Base-by-base conservation (phyloP, 2,113 vertebrate species). In the Pseudonaja textilis region DNA sequence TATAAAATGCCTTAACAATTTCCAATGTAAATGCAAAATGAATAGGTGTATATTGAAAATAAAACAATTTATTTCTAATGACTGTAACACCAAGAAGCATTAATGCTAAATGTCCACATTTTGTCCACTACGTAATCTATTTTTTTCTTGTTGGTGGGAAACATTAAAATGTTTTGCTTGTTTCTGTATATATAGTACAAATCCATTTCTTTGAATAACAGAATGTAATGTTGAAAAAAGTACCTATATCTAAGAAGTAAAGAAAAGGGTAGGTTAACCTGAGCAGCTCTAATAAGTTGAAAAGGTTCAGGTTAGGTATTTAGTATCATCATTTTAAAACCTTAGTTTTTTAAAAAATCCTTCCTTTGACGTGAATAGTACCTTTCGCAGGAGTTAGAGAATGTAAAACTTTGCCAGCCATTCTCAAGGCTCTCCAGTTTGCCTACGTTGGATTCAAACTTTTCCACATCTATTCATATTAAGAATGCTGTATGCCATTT, bases 331-430 rank as follows among this genome's bases (percentile, higher is more conserved):
- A 74, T 42, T 42, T 42, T 42, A 93, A 89, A 89, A 74, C 34
- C 50, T 50, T 69, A n/a, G 1, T 64, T 64, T 54, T 81, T 81
- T 55, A 20, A 56, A 56, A 25, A 57, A 59, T 6, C 64, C 81
- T 91, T 47, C 90, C 86, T 87, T 54, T 89, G 26, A 2, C 0
- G 3, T 0, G 22, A 91, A 93, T 89, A 85, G 90, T 85, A 90
- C 69, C 69, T 93, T 93, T 93, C 93, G 86, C 85, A 86, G 87
- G n/a, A 91, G 42, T 74, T 85, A 91, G 47, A 93, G 52, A 89
- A 45, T 61, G 22, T 23, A 52, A 42, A 88, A 18, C 45, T n/a
- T 88, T 89, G 87, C 90, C 87, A 89, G 55, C 64, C 69, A 85
- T 93, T 91, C 61, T 89, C 64, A 91, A 85, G 45, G 42, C 47